These are phyloP conservation scores for Mechanitis mazaeus DNA, from an alignment of 2,888 invertebrate species.

Conservation along the genomic window DNA sequence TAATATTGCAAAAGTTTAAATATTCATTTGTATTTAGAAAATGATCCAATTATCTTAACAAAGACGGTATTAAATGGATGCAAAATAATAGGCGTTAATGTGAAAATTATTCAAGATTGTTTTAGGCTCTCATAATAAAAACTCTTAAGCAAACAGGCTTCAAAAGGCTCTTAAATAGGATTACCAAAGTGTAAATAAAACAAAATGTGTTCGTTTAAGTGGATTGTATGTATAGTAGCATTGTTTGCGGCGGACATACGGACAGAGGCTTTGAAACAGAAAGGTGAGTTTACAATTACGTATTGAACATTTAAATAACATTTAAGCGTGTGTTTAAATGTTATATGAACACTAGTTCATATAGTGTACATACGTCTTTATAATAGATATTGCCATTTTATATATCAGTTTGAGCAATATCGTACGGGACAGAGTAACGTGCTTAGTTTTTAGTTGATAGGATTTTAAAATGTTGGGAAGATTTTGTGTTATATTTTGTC, in stretches of 20 bases:
- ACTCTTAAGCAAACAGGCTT: slow-evolving; percentile 7
- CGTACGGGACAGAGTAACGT: too few relatives aligned
- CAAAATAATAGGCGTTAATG: slow-evolving; percentile 18
- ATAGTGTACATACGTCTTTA: too few relatives aligned
- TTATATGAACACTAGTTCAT: too few relatives aligned
- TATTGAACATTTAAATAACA: too few relatives aligned
- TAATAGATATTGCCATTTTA: too few relatives aligned
- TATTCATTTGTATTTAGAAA: slow-evolving; percentile 11
- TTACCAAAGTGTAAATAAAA: slow-evolving; percentile 17
- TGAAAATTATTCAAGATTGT: slow-evolving; percentile 25
- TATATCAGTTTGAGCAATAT: too few relatives aligned
- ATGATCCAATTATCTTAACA: slow-evolving; percentile 19
- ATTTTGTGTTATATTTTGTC: too few relatives aligned
- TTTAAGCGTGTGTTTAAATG: too few relatives aligned
- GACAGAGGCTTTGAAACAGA: slow-evolving; percentile 49
- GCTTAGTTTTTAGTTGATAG: too few relatives aligned
- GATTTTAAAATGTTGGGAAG: too few relatives aligned
- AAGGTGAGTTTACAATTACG: slow-evolving; percentile 43
- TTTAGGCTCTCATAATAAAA: slow-evolving; percentile 18
- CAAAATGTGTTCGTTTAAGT: slow-evolving; percentile 50
- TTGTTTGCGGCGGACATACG: slow-evolving; percentile 52
- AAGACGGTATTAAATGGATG: slow-evolving; percentile 19
- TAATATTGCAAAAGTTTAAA: slow-evolving; percentile 4
- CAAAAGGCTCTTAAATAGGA: slow-evolving; percentile 2
- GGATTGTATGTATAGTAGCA: slow-evolving; percentile 49